These are phyloP conservation scores for Bujurquina vittata DNA, from an alignment of 2,113 vertebrate genomes.

Conservation along the genomic window DNA sequence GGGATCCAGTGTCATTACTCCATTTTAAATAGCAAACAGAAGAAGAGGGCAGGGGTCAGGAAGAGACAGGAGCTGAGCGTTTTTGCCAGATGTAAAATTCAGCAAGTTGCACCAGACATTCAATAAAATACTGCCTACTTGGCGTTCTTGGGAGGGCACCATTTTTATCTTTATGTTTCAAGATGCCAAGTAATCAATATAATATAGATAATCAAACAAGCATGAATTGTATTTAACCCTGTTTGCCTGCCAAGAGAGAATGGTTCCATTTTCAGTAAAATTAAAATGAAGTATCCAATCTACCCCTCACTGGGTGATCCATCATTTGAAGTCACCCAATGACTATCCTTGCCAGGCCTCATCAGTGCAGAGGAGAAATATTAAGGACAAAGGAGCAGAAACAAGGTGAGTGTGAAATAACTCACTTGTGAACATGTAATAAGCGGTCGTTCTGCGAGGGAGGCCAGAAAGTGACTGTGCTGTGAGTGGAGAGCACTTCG, in stretches of 20 bases:
- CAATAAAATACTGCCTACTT: too few species aligned
- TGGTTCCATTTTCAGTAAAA: background rate
- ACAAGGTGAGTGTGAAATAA: background rate
- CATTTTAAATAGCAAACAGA: conserved; percentile 37
- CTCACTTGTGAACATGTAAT: background rate
- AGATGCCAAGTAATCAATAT: background rate
- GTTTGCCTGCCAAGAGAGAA: background rate
- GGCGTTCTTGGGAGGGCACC: too few species aligned
- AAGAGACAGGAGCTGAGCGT: conserved; percentile 9
- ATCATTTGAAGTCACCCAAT: background rate
- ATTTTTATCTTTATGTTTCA: background rate
- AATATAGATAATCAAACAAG: background rate
- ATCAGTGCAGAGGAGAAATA: background rate
- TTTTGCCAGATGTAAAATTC: conserved; percentile 21
- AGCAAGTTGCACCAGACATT: conserved; percentile 16
- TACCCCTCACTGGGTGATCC: background rate
- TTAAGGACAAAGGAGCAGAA: background rate
- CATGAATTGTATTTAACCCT: background rate
- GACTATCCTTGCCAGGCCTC: background rate
- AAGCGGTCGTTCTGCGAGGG: background rate
- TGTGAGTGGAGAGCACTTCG: accelerated
- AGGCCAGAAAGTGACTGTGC: background rate
- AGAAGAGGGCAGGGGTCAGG: background rate
- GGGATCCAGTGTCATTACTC: conserved; percentile 47
- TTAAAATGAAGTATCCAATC: background rate